Conservation (phyloP, 1,140 invertebrate genomes). For the Neuroterus valhalla region DNA sequence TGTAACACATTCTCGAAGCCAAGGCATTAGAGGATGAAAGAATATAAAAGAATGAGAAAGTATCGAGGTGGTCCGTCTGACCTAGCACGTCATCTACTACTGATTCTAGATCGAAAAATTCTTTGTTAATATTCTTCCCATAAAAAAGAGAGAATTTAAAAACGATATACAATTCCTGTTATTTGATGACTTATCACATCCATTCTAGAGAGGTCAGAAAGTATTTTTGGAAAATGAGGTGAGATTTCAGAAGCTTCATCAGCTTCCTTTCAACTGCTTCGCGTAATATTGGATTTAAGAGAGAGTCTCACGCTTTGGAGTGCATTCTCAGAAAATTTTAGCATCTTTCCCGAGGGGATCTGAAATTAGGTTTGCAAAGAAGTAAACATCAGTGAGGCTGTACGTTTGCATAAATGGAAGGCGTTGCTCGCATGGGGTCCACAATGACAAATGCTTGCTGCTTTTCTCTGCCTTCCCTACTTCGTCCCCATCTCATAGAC, state of each 20-base stretch:
- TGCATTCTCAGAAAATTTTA: slow-evolving; percentile 59
- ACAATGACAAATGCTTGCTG: slow-evolving; percentile 69
- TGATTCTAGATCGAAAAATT: too few relatives aligned
- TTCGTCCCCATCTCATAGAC: neutral
- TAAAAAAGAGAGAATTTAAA: too few relatives aligned
- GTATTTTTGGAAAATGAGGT: neutral
- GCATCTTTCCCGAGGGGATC: slow-evolving; percentile 59
- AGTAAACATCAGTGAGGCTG: slow-evolving; percentile 70
- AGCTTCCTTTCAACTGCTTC: neutral
- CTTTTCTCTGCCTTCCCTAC: slow-evolving; percentile 47
- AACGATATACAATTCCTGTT: neutral
- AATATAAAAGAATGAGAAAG: too few relatives aligned
- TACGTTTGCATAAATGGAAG: slow-evolving; percentile 72
- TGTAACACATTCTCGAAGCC: too few relatives aligned
- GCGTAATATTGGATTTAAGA: neutral
- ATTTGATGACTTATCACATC: neutral
- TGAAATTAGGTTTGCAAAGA: slow-evolving; percentile 73
- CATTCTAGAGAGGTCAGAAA: neutral
- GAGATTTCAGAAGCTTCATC: neutral
- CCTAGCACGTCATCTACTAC: too few relatives aligned
- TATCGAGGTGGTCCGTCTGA: too few relatives aligned
- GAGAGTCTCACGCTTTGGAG: slow-evolving; percentile 1
- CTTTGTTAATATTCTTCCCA: too few relatives aligned
- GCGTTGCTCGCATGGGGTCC: slow-evolving; percentile 63
- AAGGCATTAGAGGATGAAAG: too few relatives aligned